These are phyloP conservation scores for Heteractis magnifica DNA, from an alignment of 92 coral and sea anemone genomes.

Conservation along the genomic window DNA sequence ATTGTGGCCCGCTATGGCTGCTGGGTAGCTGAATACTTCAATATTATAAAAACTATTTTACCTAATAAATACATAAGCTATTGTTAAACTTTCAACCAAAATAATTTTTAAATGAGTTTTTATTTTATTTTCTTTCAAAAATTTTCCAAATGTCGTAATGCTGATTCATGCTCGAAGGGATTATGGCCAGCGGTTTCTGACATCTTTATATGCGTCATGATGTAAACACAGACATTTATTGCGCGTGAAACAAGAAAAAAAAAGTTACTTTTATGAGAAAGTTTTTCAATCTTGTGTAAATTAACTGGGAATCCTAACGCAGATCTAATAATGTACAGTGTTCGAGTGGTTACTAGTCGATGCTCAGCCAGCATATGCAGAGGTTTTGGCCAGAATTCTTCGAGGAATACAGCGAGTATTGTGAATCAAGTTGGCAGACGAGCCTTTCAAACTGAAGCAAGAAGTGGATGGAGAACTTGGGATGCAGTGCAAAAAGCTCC, in stretches of 20 bases:
- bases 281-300: not conserved
- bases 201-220: slow-evolving; percentile 15
- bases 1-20: too few species aligned
- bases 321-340: slow-evolving; percentile 11
- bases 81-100: too few species aligned
- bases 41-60: too few species aligned
- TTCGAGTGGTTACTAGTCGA: slow-evolving; percentile 7
- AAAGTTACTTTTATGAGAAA: not conserved
- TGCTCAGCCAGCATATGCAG: slow-evolving; percentile 6
- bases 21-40: too few species aligned
- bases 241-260: not conserved
- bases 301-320: not conserved
- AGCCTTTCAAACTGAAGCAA: slow-evolving; percentile 73
- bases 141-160: not conserved
- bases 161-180: not conserved
- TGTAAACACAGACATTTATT: slow-evolving; percentile 16
- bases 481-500: slow-evolving; percentile 85
- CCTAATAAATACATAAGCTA: too few species aligned
- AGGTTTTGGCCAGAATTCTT: not conserved
- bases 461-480: slow-evolving; percentile 91
- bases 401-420: slow-evolving; percentile 3
- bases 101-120: not conserved
- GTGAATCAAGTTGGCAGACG: slow-evolving; percentile 25
- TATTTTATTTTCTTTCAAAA: not conserved
- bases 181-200: not conserved